Conservation (phyloP, 2,113 vertebrate genomes). For the Hydrochoerus hydrochaeris region DNA sequence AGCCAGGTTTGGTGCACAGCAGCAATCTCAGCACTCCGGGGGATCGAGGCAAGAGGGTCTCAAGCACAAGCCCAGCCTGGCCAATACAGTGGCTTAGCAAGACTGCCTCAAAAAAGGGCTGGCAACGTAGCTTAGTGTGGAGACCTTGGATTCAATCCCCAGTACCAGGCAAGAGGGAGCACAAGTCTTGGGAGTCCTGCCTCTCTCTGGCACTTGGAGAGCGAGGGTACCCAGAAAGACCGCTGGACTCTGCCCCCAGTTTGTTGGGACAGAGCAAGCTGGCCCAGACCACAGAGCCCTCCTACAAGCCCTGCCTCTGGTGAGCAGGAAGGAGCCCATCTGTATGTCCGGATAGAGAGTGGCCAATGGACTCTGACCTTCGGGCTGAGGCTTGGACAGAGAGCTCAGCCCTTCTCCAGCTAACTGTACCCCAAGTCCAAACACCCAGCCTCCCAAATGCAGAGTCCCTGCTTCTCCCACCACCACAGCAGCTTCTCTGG, state of each 20-base stretch:
- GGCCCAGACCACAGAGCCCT: neutral
- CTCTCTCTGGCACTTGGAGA: neutral
- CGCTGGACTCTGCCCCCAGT: neutral
- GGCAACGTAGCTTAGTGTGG: neutral
- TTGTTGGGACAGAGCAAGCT: neutral
- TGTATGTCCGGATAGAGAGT: neutral
- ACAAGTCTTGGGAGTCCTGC: neutral
- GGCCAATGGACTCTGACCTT: neutral
- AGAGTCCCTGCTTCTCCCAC: neutral
- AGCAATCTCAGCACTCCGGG: neutral
- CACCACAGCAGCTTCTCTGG: neutral
- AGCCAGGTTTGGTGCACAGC: neutral
- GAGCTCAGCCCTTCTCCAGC: neutral
- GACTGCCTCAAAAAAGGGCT: neutral
- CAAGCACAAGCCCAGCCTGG: neutral
- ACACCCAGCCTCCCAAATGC: neutral
- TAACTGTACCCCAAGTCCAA: neutral
- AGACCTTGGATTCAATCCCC: neutral
- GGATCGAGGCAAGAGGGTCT: neutral
- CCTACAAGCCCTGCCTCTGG: neutral
- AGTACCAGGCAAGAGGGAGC: neutral
- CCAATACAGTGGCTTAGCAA: neutral
- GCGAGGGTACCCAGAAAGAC: neutral
- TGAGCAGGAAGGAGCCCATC: neutral
- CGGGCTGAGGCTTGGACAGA: accelerated